Evolutionary conservation across 1,140 invertebrate genomes (phyloP).

Genomic region (Leptinotarsa defecta): DNA sequence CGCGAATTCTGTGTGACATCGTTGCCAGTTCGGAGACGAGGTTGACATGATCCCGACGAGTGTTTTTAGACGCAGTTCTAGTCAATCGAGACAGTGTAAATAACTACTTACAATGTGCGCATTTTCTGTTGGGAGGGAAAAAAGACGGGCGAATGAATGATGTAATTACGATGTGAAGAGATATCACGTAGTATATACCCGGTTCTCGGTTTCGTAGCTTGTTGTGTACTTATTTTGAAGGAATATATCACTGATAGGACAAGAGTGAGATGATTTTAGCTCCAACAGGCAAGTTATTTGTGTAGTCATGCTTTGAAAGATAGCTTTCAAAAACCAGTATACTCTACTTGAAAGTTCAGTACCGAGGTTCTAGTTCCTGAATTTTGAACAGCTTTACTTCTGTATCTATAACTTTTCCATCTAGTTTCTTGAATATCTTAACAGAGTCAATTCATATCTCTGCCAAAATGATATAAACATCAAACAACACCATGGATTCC

Average conservation of each 20-base stretch:
- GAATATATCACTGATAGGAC: neutral
- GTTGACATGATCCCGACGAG: neutral
- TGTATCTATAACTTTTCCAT: too few species aligned
- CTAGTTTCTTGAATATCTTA: too few species aligned
- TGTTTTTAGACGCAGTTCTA: neutral
- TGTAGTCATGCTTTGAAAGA: neutral
- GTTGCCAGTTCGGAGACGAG: neutral
- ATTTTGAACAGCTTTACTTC: too few species aligned
- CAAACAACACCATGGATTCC: too few species aligned
- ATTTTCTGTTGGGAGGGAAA: constrained; percentile 8
- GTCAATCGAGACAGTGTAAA: neutral
- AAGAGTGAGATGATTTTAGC: neutral
- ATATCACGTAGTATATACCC: neutral
- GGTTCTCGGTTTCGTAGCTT: neutral
- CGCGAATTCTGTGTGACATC: neutral
- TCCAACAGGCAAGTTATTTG: constrained; percentile 7
- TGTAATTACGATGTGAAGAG: neutral
- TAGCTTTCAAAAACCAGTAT: too few species aligned
- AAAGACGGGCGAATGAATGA: neutral
- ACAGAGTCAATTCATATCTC: too few species aligned
- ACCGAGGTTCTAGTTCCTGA: too few species aligned
- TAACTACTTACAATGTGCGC: neutral
- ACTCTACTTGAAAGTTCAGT: too few species aligned
- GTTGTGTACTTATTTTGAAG: neutral
- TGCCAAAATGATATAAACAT: too few species aligned